Evolutionary conservation across 2,888 invertebrate genomes (phyloP), one percentile per base, ranked within the genome.

Genomic region (Nycteola revayana): DNA sequence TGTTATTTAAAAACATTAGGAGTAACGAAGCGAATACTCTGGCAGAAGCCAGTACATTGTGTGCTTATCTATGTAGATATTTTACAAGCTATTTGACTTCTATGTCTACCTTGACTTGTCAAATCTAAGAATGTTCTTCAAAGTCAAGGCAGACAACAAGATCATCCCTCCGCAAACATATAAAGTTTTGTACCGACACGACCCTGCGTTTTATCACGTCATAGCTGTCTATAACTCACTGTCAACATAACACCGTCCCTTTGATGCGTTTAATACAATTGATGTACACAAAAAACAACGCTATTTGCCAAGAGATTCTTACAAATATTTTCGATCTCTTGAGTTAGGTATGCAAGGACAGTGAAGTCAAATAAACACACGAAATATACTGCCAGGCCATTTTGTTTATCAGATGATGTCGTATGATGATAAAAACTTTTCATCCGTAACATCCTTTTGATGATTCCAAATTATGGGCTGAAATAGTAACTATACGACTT

Each of bases 221-320:
- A n/a, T n/a, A 14, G 14, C 14, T 21, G 64, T 24, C 37, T 8
- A n/a, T 30, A 30, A 42, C 51, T 30, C 36, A 31, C 58, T 50
- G 57, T 49, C 28, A 30, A 32, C 36, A 51, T 49, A 49, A 54
- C 49, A 44, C 48, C 22, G 50, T 56, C 52, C 62, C 59, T 67
- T 66, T 65, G 54, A 66, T 63, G 59, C 53, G 53, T 28, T 57
- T 49, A 40, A 53, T 46, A 57, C 52, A 52, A 53, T 56, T 44
- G 55, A 52, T 56, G 39, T 54, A 47, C 37, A 51, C 59, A 60
- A 69, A n/a, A 71, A 68, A 65, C 61, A 66, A 49, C 43, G 43
- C 36, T 51, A 57, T 60, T 65, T 72, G 71, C 70, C 69, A 71
- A 67, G 64, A 60, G 42, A 54, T 52, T 62, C 54, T 47, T 49